Base-by-base conservation (phyloP, 2,113 vertebrate species). In the Aspidoscelis tigris region DNA sequence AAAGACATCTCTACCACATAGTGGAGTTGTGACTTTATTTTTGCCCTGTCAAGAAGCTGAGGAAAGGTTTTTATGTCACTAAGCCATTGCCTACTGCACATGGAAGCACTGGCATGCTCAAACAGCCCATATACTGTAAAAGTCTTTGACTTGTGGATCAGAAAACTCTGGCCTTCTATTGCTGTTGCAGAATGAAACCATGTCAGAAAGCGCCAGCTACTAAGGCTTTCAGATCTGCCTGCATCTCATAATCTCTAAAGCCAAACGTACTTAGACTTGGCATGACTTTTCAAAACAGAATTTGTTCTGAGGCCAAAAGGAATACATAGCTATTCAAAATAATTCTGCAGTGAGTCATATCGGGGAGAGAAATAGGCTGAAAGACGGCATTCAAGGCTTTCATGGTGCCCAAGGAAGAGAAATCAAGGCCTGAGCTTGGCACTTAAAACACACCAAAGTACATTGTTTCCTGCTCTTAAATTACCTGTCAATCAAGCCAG, bases 401-500 rank as follows among this genome's bases (percentile, higher is more conserved):
- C 83, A 78, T 79, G 78, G 84, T 80, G 88, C 90, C 92, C 88
- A 76, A 4, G 0, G 1, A 82, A 84, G 65, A 88, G 69, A 91
- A 5, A 74, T 87, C 84, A 47, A 58, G 85, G 79, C 33, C 80
- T 64, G 24, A 8, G 11, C 81, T 91, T 72, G 74, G 81, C 75
- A 53, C 2, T 33, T 88, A 90, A 80, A 80, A 73, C 58, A 65
- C 44, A 89, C 74, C 85, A 88, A 90, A 69, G 82, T 81, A 76
- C 85, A 85, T 82, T 89, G 90, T 87, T 85, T 76, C 86, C 87
- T 0, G 71, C 84, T 92, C 87, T 85, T 84, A 89, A 94, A 94
- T 94, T 93, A 91, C 88, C 89, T 94, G 92, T 90, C 93, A 91
- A 83, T 93, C 92, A 94, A 81, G 87, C 76, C 81, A 88, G 80